Evolutionary conservation across 2,113 vertebrate genomes (phyloP), one percentile per base, ranked within the genome.

Genomic region (Zosterops hypoxanthus): DNA sequence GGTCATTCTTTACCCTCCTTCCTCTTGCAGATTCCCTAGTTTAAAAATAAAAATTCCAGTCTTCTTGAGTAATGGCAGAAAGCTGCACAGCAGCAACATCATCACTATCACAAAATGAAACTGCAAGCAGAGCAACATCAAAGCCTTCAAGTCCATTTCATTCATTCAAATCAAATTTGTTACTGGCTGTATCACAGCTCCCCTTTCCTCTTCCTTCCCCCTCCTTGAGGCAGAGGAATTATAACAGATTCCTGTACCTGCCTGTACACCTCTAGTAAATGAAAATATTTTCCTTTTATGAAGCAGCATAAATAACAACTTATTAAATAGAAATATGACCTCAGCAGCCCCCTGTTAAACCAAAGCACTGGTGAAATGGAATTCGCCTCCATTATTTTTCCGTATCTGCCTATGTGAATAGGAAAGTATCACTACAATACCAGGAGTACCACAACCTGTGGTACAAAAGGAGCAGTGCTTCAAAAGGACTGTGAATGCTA

Each of bases 1-100:
- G 69, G 52, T 52, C 82, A 85, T 41, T 59, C 34, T 82, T n/a
- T 64, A 55, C 44, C 50, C 68, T 34, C 31, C 31, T 81, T 83
- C 53, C 41, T 56, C 53, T 78, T 56, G 22, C 31, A 90, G 60
- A 82, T 65, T 56, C 60, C 22, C 26, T n/a, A 34, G 28, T 63
- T 96, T 82, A 92, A 93, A 96, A 94, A 91, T 53, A 85, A 94
- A 93, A 92, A 86, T 63, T 83, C 55, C 79, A 86, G 24, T 88
- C 63, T 8, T 90, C 63, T 47, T 66, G n/a, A 86, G 68, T 93
- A 90, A 64, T 64, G 49, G 52, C 90, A 82, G 57, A 90, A 87
- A 80, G 63, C 61, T 0, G 0, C 66, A 55, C 22, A 82, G 73
- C 73, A 70, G 24, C 56, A 78, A 13, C 44, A 50, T 52, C 44